A percentile compares a stretch with the other conserved stretches of the same genome.
Evolutionary conservation across 1,140 invertebrate species (phyloP).

Genomic region (Apolygus lucorum): DNA sequence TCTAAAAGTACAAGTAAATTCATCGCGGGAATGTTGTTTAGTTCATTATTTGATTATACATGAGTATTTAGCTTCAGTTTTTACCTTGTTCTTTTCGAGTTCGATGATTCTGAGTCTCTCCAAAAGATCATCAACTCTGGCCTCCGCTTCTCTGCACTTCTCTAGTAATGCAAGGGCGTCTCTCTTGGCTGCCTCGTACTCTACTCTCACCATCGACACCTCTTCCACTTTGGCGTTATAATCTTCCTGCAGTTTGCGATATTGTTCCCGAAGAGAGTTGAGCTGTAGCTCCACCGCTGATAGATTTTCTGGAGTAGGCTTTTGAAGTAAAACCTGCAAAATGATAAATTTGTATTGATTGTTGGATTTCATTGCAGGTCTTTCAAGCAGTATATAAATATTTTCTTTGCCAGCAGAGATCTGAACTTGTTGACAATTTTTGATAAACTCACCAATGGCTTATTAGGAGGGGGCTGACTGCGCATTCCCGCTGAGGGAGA

Average conservation of each 20-base stretch:
- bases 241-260: conserved; percentile 47
- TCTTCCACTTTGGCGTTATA: conserved; percentile 43
- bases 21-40: too few species aligned
- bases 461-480: too few species aligned
- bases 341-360: too few species aligned
- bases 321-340: neutral
- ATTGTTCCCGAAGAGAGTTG: conserved; percentile 45
- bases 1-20: conserved; percentile 27
- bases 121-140: conserved; percentile 40
- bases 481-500: too few species aligned
- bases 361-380: too few species aligned
- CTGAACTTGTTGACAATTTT: too few species aligned
- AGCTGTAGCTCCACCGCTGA: conserved; percentile 14
- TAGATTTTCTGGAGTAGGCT: neutral
- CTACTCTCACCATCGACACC: conserved; percentile 23
- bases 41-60: too few species aligned
- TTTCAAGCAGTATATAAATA: too few species aligned
- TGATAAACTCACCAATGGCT: too few species aligned
- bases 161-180: conserved; percentile 12
- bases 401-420: too few species aligned
- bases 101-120: conserved; percentile 38
- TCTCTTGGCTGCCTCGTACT: conserved; percentile 19
- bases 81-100: conserved; percentile 37
- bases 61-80: too few species aligned
- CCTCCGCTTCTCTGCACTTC: conserved; percentile 24